A percentile compares a stretch with the other conserved stretches of the same genome.
These are phyloP conservation scores for Drusus annulatus DNA, from an alignment of 1,140 invertebrate species.

Conservation along the genomic window DNA sequence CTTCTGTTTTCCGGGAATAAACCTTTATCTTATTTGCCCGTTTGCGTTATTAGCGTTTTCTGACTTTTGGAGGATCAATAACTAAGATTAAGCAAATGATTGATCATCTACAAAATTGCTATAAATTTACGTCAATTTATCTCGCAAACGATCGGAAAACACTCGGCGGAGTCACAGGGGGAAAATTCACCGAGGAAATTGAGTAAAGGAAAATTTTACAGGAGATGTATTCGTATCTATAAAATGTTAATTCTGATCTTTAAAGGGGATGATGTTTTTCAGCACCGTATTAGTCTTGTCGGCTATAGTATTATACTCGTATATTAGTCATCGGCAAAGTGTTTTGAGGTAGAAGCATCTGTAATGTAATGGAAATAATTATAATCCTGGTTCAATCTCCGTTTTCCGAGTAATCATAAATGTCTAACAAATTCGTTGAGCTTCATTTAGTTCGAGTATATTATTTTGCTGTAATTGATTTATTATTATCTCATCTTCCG, in stretches of 20 bases:
- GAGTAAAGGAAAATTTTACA: not conserved
- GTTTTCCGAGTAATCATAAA: too few species aligned
- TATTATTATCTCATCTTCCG: too few species aligned
- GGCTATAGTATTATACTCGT: too few species aligned
- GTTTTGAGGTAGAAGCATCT: too few species aligned
- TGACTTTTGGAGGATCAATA: not conserved
- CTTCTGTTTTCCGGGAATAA: not conserved
- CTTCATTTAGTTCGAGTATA: too few species aligned
- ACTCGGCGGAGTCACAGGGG: not conserved
- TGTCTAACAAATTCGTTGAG: too few species aligned
- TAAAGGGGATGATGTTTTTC: not conserved
- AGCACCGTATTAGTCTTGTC: not conserved
- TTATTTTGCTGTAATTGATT: too few species aligned
- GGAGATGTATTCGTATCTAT: not conserved
- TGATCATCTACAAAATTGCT: slow-evolving; percentile 6
- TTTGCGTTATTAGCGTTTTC: slow-evolving; percentile 2
- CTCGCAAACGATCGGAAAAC: not conserved
- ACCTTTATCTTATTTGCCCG: not conserved
- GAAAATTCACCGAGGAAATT: not conserved
- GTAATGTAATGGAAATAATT: too few species aligned
- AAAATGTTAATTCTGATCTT: too few species aligned
- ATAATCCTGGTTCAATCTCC: too few species aligned
- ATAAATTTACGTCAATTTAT: slow-evolving; percentile 6
- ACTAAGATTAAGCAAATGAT: slow-evolving; percentile 12
- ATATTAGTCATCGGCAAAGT: too few species aligned